phyloP scores from a whole-genome alignment of 2,797 vertebrate genomes.

The Lacerta viridis region DNA sequence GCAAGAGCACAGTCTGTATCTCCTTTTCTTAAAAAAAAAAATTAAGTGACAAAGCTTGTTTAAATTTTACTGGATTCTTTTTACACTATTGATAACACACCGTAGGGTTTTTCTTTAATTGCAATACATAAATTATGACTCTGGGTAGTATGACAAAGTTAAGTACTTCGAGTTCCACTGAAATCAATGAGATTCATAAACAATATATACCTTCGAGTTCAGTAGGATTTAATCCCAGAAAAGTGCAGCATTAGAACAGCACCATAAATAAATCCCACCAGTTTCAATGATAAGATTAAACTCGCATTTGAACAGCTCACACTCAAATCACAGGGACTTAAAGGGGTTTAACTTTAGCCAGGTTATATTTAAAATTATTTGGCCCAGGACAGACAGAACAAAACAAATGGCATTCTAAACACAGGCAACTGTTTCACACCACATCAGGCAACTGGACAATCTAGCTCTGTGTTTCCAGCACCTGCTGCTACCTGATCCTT shows the following conservation, averaged over 20 bases:
- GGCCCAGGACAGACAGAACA: no score
- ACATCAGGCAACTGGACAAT: neutral
- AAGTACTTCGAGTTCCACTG: neutral
- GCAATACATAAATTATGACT: neutral
- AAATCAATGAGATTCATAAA: neutral
- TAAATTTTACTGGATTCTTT: slow-evolving; percentile 27
- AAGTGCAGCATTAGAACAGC: neutral
- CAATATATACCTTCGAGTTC: neutral
- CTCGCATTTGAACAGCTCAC: neutral
- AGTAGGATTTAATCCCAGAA: neutral
- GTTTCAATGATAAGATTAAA: neutral
- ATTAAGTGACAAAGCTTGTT: slow-evolving; percentile 20
- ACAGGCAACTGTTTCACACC: neutral
- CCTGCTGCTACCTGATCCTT: no score
- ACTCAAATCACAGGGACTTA: neutral
- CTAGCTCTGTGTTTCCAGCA: neutral
- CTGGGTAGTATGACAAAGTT: neutral
- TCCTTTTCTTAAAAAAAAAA: slow-evolving; percentile 29
- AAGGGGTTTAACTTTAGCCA: neutral
- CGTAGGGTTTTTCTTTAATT: neutral
- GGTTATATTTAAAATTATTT: neutral
- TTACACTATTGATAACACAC: neutral
- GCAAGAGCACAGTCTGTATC: slow-evolving; percentile 8
- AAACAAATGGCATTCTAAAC: neutral
- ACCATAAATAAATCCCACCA: neutral